Evolutionary conservation across 2,888 invertebrate genomes (phyloP), one percentile per base, ranked within the genome.

Genomic region (Agonopterix heracliana): DNA sequence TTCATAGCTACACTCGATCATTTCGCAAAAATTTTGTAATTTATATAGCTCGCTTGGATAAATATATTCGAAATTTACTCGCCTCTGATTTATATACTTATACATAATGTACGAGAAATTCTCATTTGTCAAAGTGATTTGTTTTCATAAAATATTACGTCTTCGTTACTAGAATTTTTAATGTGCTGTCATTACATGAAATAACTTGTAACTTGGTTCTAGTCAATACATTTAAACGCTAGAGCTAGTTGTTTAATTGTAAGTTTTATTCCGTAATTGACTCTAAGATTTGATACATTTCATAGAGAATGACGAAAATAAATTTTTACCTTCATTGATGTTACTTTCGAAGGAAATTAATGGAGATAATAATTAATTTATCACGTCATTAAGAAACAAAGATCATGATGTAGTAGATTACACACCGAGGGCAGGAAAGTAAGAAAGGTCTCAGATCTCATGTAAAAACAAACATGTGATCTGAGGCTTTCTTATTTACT

Each of bases 211-310:
- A 68, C 56, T 66, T 69, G 57, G 66, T 67, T 78, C 79, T 79
- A 80, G 80, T 79, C 80, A 13, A 78, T 66, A 68, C 57, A 66
- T 65, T 61, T 64, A 64, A 64, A 56, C 61, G 52, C 60, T 57
- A 59, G 55, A 57, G 56, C 5, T 56, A 57, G 59, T 47, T 56
- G n/a, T n/a, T n/a, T n/a, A n/a, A n/a, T 65, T 63, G 52, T 64
- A 54, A 57, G 57, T 49, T 64, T 53, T 57, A 47, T 69, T 71
- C 63, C 62, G 63, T 66, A 60, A 64, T 65, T 55, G 52, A 50
- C 54, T 17, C 56, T 46, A 52, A 49, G 26, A 26, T 26, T 26
- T 26, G 5, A 26, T 26, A 26, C 5, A 26, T 26, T 26, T 26
- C 26, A 26, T 7, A 7, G 5, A 26, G 26, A 26, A 26, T 26